These are phyloP conservation scores for Brachirus orientalis DNA, from an alignment of 2,113 vertebrate genomes.

Conservation along the genomic window DNA sequence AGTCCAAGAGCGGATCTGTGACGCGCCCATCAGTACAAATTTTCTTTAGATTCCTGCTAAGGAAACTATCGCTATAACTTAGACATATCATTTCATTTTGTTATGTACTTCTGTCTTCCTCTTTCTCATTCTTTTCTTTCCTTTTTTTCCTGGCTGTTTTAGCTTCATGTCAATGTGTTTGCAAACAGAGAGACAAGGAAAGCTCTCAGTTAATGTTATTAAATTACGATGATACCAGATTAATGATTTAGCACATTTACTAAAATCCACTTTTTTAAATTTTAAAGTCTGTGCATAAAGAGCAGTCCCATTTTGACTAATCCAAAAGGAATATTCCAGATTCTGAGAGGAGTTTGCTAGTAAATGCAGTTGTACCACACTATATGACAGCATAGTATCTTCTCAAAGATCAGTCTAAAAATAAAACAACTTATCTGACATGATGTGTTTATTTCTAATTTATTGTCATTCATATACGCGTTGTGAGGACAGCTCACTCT, in stretches of 20 bases:
- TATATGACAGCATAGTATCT: not conserved
- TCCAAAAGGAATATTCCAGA: slow-evolving; percentile 15
- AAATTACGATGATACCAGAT: slow-evolving; percentile 46
- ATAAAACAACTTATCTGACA: too few relatives aligned
- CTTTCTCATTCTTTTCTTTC: not conserved
- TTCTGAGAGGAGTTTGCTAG: slow-evolving; percentile 9
- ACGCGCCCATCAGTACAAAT: slow-evolving; percentile 53
- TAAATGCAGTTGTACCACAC: slow-evolving; percentile 13
- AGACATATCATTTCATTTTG: slow-evolving; percentile 10
- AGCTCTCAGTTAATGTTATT: too few relatives aligned
- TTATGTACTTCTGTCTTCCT: not conserved
- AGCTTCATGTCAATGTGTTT: slow-evolving; percentile 5
- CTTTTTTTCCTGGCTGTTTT: slow-evolving; percentile 1
- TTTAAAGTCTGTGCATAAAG: not conserved
- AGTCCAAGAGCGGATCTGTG: slow-evolving; percentile 33
- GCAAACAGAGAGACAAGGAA: too few relatives aligned
- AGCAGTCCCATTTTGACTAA: slow-evolving; percentile 4
- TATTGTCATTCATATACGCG: too few relatives aligned
- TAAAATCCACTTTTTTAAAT: too few relatives aligned
- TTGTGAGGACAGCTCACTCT: slow-evolving; percentile 14
- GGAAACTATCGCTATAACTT: slow-evolving; percentile 38
- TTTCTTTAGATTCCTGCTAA: slow-evolving; percentile 49
- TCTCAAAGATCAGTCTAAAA: not conserved
- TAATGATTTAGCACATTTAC: slow-evolving; percentile 7
- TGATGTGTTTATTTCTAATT: too few relatives aligned